These are phyloP conservation scores for human DNA, from an alignment of 2,113 vertebrate genomes.

Conservation along the genomic window DNA sequence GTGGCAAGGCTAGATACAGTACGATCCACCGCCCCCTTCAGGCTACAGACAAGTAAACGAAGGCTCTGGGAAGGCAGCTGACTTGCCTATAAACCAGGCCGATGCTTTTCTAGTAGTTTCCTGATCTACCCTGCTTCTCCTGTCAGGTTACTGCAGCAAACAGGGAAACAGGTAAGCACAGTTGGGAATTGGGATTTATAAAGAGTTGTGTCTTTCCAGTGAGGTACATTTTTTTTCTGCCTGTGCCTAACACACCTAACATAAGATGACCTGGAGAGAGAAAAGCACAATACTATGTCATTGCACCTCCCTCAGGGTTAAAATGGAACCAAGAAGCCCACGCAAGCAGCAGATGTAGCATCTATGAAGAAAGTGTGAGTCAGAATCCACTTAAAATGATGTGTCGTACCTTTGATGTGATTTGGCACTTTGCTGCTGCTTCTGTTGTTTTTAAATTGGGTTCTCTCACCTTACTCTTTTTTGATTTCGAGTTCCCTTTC, in stretches of 20 bases:
- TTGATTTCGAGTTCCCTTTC: background rate
- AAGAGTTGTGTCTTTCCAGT: background rate
- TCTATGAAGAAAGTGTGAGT: background rate
- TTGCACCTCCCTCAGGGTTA: background rate
- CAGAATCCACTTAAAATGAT: background rate
- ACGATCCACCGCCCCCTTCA: background rate
- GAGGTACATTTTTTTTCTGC: background rate
- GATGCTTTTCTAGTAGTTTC: background rate
- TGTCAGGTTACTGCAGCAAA: background rate
- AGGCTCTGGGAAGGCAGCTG: background rate
- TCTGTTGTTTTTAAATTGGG: background rate
- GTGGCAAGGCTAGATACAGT: background rate
- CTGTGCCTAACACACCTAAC: too few species aligned
- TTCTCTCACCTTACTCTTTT: background rate
- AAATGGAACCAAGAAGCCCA: background rate
- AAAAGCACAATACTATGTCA: too few species aligned
- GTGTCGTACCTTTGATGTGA: background rate
- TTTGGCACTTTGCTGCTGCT: background rate
- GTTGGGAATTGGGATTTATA: background rate
- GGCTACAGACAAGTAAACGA: background rate
- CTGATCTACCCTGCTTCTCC: background rate
- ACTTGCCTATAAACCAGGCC: background rate
- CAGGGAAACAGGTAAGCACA: background rate
- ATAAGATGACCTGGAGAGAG: background rate
- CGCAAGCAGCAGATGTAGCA: background rate